Evolutionary conservation across 2,797 vertebrate genomes (phyloP).

Genomic region (Sebastes melanostomus): DNA sequence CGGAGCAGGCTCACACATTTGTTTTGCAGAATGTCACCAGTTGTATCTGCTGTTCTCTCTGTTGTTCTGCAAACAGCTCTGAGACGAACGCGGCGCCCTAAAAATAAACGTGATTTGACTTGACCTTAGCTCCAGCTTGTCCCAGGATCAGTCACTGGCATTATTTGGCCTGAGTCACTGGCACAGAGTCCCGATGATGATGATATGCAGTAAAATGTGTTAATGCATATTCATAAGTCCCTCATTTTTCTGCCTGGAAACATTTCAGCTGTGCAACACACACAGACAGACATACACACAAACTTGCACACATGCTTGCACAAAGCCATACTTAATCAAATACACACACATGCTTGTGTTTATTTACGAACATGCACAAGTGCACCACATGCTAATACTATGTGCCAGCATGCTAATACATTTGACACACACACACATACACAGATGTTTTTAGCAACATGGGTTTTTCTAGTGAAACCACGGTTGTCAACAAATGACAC

Average conservation of each 20-base stretch:
- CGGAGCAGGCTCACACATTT: conserved; percentile 14
- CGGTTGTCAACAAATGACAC: conserved; percentile 32
- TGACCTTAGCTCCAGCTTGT: conserved; percentile 65
- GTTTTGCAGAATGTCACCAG: conserved; percentile 24
- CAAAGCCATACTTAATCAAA: background rate
- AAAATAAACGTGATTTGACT: conserved; percentile 68
- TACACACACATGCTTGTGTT: conserved; percentile 3
- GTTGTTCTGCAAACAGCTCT: conserved; percentile 36
- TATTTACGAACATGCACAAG: conserved; percentile 13
- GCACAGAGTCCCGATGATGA: conserved; percentile 32
- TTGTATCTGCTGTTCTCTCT: conserved; percentile 19
- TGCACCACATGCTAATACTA: conserved; percentile 19
- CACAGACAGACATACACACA: background rate
- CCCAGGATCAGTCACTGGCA: conserved; percentile 46
- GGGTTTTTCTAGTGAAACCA: background rate
- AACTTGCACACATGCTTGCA: background rate
- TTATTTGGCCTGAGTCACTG: conserved; percentile 52
- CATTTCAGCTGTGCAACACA: conserved; percentile 22
- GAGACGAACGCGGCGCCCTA: background rate
- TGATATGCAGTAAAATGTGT: conserved; percentile 61
- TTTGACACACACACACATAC: background rate
- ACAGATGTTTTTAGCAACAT: conserved; percentile 33
- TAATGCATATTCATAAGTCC: conserved; percentile 69
- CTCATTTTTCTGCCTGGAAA: conserved; percentile 49
- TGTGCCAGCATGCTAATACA: conserved; percentile 21